Conservation (phyloP, 2,888 invertebrate genomes). For the Blastobasis lacticolella region DNA sequence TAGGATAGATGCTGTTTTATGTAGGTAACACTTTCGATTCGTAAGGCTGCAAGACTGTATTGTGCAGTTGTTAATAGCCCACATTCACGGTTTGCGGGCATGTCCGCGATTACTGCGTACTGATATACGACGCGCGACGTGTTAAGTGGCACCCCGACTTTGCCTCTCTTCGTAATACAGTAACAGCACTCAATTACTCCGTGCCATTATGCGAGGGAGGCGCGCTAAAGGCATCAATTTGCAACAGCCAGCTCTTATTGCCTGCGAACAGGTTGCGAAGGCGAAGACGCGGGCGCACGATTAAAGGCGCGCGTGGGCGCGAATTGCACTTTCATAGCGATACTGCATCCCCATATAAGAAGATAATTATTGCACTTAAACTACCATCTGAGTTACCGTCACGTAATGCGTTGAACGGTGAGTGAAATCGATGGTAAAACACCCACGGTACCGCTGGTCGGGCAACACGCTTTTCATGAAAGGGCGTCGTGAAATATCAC, state of each 20-base stretch:
- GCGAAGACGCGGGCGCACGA: slow-evolving; percentile 24
- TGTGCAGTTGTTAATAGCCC: neutral
- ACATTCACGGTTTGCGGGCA: slow-evolving; percentile 5
- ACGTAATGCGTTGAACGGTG: neutral
- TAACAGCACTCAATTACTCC: no score
- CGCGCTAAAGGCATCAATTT: slow-evolving; percentile 26
- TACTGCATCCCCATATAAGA: slow-evolving; percentile 13
- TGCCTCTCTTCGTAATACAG: no score
- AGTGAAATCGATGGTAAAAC: no score
- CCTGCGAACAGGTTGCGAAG: slow-evolving; percentile 27
- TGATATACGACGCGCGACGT: neutral
- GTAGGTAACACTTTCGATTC: no score
- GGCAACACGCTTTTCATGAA: no score
- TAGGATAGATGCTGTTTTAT: no score
- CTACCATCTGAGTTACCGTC: slow-evolving; percentile 2
- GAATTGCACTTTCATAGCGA: slow-evolving; percentile 33
- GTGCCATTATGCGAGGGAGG: no score
- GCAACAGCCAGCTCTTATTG: slow-evolving; percentile 19
- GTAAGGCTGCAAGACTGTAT: no score
- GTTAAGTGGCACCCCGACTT: no score
- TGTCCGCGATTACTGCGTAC: slow-evolving; percentile 15
- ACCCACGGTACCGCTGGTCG: no score
- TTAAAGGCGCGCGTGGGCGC: slow-evolving; percentile 33
- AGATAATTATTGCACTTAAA: slow-evolving; percentile 16
- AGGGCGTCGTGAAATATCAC: no score